Evolutionary conservation across 2,888 invertebrate genomes (phyloP).

Genomic region (Aspidiotus rigidus): DNA sequence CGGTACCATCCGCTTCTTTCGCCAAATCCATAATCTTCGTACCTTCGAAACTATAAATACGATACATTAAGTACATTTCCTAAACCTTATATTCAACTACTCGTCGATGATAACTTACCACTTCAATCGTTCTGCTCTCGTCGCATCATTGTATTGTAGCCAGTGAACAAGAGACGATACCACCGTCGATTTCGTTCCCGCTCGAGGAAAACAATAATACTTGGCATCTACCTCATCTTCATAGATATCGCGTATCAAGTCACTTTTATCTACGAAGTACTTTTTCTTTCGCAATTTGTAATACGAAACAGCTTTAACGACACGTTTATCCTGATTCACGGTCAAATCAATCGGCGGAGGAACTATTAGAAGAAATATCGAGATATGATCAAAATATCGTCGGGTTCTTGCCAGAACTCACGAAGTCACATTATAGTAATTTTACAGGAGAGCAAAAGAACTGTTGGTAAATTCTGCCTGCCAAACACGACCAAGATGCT

Average conservation of each 20-base stretch:
- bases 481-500: no score
- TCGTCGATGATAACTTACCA: constrained; percentile 11
- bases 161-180: constrained; percentile 7
- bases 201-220: constrained; percentile 14
- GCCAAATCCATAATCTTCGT: constrained; percentile 1
- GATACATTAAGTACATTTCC: constrained; percentile 7
- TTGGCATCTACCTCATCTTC: neutral
- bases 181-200: constrained; percentile 12
- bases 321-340: constrained; percentile 6
- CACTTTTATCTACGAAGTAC: constrained; percentile 9
- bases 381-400: neutral
- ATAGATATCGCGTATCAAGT: constrained; percentile 1
- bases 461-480: no score
- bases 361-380: constrained; percentile 8
- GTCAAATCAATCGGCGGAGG: constrained; percentile 12
- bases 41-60: constrained; percentile 10
- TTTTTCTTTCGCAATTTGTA: constrained; percentile 4
- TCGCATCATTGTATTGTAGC: no score
- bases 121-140: constrained; percentile 9
- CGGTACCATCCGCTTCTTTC: neutral
- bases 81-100: constrained; percentile 8
- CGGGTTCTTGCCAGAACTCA: no score
- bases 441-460: no score
- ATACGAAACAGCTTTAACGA: neutral
- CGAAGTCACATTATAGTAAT: no score